phyloP scores from a whole-genome alignment of 2,113 vertebrate species.

The Oenanthe melanoleuca region DNA sequence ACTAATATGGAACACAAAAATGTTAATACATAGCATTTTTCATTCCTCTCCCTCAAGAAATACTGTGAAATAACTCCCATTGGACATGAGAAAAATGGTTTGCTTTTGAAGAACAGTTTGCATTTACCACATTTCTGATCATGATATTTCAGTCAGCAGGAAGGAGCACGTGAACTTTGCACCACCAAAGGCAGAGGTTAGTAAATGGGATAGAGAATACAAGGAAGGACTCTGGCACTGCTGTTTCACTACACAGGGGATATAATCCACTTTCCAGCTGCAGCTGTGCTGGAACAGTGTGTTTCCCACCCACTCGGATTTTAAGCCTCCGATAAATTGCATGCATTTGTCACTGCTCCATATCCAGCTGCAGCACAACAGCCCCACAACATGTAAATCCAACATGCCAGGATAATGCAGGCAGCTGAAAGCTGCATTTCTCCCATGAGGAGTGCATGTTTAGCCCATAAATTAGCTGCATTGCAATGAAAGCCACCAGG shows the following conservation, averaged over 20 bases:
- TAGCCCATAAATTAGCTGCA: not conserved
- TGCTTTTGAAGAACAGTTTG: not conserved
- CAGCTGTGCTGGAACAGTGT: not conserved
- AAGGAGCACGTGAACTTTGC: not conserved
- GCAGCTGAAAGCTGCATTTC: not conserved
- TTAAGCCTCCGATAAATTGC: not conserved
- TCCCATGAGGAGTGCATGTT: not conserved
- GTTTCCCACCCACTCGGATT: not conserved
- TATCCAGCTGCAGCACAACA: not conserved
- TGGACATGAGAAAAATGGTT: not conserved
- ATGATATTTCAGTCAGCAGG: not conserved
- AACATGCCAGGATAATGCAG: fast-evolving
- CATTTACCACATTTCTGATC: not conserved
- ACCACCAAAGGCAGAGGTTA: not conserved
- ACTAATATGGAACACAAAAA: not conserved
- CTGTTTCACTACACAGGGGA: not conserved
- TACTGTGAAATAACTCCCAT: not conserved
- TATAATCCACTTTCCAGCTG: not conserved
- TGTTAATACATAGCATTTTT: not conserved
- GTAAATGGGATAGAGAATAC: not conserved
- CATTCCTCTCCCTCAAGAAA: not conserved
- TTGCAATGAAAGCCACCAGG: not conserved
- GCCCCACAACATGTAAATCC: not conserved
- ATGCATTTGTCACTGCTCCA: not conserved
- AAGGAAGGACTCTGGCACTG: not conserved